These are phyloP conservation scores for Leptinotarsa texana DNA, from an alignment of 1,140 invertebrate species.

Conservation along the genomic window DNA sequence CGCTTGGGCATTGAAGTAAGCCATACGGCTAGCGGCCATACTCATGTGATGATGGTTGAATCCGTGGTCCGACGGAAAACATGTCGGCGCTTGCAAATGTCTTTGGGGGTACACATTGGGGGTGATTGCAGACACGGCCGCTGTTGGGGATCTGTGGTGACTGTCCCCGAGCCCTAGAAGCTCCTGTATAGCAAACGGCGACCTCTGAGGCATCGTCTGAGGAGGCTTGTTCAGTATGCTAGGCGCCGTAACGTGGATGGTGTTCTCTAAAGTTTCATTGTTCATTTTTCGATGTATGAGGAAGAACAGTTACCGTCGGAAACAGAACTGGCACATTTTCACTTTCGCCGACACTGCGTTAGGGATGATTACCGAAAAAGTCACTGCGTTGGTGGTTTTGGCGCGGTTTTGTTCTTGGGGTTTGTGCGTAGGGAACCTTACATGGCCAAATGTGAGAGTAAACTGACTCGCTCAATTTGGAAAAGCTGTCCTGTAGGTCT, in stretches of 20 bases:
- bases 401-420: slow-evolving; percentile 14
- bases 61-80: slow-evolving; percentile 54
- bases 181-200: slow-evolving; percentile 91
- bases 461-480: slow-evolving; percentile 53
- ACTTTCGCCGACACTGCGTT: slow-evolving; percentile 1
- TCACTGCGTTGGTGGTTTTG: background rate
- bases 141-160: slow-evolving; percentile 58
- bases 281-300: slow-evolving; percentile 46
- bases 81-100: slow-evolving; percentile 52
- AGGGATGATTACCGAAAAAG: background rate
- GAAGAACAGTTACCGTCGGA: slow-evolving; percentile 24
- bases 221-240: slow-evolving; percentile 55
- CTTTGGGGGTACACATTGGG: slow-evolving; percentile 54
- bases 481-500: slow-evolving; percentile 45
- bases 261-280: slow-evolving; percentile 53
- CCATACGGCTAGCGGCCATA: slow-evolving; percentile 75
- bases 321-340: slow-evolving; percentile 16
- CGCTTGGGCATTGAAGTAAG: slow-evolving; percentile 85
- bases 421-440: slow-evolving; percentile 34
- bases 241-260: slow-evolving; percentile 55
- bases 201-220: slow-evolving; percentile 75
- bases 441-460: slow-evolving; percentile 46
- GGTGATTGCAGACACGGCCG: slow-evolving; percentile 56
- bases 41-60: slow-evolving; percentile 66
- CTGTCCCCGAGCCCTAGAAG: slow-evolving; percentile 74